Base-by-base conservation (phyloP, 2,797 vertebrate species). In the Naso thynnoides region DNA sequence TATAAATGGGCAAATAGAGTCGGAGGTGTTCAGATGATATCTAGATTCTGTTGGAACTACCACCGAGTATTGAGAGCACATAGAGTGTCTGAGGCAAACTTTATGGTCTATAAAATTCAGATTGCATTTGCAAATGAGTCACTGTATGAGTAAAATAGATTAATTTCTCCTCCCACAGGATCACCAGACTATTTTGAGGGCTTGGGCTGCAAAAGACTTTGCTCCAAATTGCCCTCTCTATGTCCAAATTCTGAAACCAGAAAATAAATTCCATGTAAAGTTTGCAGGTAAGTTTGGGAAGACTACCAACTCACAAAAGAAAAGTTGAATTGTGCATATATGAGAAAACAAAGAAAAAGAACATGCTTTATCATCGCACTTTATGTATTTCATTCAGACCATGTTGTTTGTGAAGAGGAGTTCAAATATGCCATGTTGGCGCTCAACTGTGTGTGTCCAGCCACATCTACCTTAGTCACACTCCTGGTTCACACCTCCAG, bases 371-470 rank as follows among this genome's bases (percentile, higher is more conserved):
- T 33, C 10, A 33, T 10, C 10, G 33, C 33, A 33, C 8, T 33
- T 33, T 33, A 2, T 31, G 8, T 10, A 7, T 81, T 64, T 70
- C 8, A 27, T 47, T 81, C 88, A 99, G 98, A 99, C 95, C 98
- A 99, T 26, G 98, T 99, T 18, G 97, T 99, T 0, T 99, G 98
- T 92, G 98, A 99, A 91, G 98, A 99, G 84, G 98, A 99, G 92
- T 98, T 99, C 91, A 99, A 99, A 87, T 99, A 99, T 24, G 97
- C 98, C 87, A 98, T 99, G 97, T 86, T 99, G 93, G 98, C 98
- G 39, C 94, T 99, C 78, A 99, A 99, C 88, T 99, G 98, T 68
- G 95, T 99, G 85, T 99, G 97, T 87, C 98, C 98, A 13, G 98
- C 98, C 73, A 99, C 97, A 1, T 99, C 98, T 59, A 99, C 98